Evolutionary conservation across 2,113 vertebrate species (phyloP).

Genomic region (Amia ocellicauda): DNA sequence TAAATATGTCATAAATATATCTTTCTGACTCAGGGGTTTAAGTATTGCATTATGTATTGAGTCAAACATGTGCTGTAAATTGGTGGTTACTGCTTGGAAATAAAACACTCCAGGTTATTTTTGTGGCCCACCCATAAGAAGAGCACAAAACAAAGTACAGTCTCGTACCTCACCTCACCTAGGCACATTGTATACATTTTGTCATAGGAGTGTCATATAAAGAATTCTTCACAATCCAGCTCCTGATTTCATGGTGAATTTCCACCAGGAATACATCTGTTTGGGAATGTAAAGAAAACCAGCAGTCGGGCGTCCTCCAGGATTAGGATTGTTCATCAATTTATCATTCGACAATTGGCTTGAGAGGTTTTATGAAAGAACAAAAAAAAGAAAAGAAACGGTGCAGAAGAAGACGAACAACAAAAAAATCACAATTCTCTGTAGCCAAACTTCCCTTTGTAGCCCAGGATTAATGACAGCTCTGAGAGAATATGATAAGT

Average conservation of each 20-base stretch:
- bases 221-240: conserved; percentile 51
- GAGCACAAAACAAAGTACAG: conserved; percentile 35
- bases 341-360: conserved; percentile 64
- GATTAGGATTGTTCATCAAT: conserved; percentile 65
- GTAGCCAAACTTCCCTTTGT: conserved; percentile 61
- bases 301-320: conserved; percentile 51
- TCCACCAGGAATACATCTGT: conserved; percentile 57
- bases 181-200: conserved; percentile 44
- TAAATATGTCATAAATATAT: no score
- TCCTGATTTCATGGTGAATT: conserved; percentile 67
- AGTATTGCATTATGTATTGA: no score
- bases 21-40: no score
- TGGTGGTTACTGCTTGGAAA: conserved; percentile 28
- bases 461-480: conserved; percentile 63
- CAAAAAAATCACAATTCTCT: conserved; percentile 51
- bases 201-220: conserved; percentile 40
- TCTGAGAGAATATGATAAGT: conserved; percentile 61
- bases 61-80: no score
- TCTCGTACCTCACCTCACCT: conserved; percentile 29
- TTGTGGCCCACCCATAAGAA: conserved; percentile 37
- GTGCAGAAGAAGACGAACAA: conserved; percentile 17
- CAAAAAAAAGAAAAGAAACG: conserved; percentile 14
- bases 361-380: conserved; percentile 36
- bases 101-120: conserved; percentile 23
- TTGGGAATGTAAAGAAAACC: conserved; percentile 54